Percentiles rank a stretch among this genome's conserved stretches.
These are phyloP conservation scores for Euwallacea fornicatus DNA, from an alignment of 1,140 invertebrate species.

Conservation along the genomic window DNA sequence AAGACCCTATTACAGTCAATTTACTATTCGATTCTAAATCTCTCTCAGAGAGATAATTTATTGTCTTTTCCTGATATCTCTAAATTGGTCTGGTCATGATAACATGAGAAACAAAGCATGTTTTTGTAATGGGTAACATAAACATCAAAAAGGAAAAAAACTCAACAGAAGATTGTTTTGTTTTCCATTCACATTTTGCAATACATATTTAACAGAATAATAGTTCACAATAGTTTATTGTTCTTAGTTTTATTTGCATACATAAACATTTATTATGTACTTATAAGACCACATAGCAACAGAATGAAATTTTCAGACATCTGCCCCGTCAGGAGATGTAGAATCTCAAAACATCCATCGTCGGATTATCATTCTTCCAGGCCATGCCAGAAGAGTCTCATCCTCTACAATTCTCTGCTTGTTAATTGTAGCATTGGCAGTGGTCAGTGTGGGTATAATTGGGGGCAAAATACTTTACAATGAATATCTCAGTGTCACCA, in stretches of 20 bases:
- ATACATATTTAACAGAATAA: neutral
- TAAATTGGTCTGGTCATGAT: no score
- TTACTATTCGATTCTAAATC: no score
- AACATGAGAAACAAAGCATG: no score
- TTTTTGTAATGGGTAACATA: no score
- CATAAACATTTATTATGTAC: no score
- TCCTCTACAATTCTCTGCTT: conserved; percentile 69
- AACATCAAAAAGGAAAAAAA: no score
- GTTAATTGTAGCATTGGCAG: conserved; percentile 70
- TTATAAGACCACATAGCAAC: no score
- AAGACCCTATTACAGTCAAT: no score
- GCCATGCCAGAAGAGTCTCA: conserved; percentile 59
- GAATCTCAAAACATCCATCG: conserved; percentile 45
- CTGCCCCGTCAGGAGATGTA: conserved; percentile 40
- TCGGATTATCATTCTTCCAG: conserved; percentile 54
- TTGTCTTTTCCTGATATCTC: no score
- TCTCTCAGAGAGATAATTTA: no score
- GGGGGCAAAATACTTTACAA: conserved; percentile 77
- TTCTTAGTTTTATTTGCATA: neutral
- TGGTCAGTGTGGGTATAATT: conserved; percentile 74
- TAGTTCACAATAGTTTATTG: neutral
- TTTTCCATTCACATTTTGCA: no score
- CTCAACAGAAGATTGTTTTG: no score
- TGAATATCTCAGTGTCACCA: conserved; percentile 68
- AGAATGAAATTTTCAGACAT: neutral